These are phyloP conservation scores for Chrysopa pallens DNA, from an alignment of 1,140 invertebrate genomes.

Conservation along the genomic window DNA sequence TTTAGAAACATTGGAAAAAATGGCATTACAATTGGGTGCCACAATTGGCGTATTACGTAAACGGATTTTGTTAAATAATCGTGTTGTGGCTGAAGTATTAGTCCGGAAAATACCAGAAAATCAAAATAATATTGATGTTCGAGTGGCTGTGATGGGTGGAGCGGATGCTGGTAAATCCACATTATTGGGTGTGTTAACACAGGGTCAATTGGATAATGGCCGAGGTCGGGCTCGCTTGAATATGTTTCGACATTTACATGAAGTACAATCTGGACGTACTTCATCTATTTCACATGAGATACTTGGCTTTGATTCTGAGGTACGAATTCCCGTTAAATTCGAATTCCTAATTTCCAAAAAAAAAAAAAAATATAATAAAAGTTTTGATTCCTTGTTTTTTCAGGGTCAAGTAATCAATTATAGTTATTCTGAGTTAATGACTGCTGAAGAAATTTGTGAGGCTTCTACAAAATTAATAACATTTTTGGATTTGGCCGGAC, in stretches of 20 bases:
- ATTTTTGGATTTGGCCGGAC: slow-evolving; percentile 91
- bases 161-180: slow-evolving; percentile 91
- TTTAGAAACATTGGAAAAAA: slow-evolving; percentile 60
- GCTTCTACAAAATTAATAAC: slow-evolving; percentile 80
- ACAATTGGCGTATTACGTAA: slow-evolving; percentile 42
- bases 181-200: slow-evolving; percentile 82
- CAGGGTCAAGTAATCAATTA: slow-evolving; percentile 53
- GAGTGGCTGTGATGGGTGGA: slow-evolving; percentile 83
- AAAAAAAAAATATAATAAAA: background rate
- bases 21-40: slow-evolving; percentile 72
- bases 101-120: slow-evolving; percentile 67
- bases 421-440: slow-evolving; percentile 81
- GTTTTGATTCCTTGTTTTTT: slow-evolving; percentile 7
- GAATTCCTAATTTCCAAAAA: too few species aligned
- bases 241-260: slow-evolving; percentile 91
- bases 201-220: slow-evolving; percentile 91
- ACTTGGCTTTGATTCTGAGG: slow-evolving; percentile 76
- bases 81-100: slow-evolving; percentile 67
- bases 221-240: slow-evolving; percentile 84
- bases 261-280: slow-evolving; percentile 89
- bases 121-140: slow-evolving; percentile 74
- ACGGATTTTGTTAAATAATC: slow-evolving; percentile 24
- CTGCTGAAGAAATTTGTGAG: slow-evolving; percentile 87
- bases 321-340: too few species aligned
- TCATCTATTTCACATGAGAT: slow-evolving; percentile 95